Conservation (phyloP, 2,797 vertebrate genomes). For the Coreius guichenoti region DNA sequence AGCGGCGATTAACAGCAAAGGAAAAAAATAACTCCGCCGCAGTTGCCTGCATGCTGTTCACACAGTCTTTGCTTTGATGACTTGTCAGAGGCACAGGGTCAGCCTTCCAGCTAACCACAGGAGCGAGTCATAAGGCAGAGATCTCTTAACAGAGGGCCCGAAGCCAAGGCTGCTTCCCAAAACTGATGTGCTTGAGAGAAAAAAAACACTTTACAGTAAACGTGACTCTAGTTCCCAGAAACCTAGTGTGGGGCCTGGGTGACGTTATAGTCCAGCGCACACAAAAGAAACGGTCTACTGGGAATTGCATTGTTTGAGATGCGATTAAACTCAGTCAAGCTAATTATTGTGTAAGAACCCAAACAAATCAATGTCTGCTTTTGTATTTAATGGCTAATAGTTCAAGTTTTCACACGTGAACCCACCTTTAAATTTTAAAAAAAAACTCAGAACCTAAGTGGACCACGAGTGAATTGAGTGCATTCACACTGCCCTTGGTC, state of each 20-base stretch:
- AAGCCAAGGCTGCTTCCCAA: slow-evolving; percentile 70
- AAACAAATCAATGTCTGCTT: slow-evolving; percentile 1
- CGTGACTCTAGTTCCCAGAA: slow-evolving; percentile 65
- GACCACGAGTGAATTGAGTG: neutral
- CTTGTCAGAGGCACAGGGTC: slow-evolving; percentile 25
- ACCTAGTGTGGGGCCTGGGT: slow-evolving; percentile 48
- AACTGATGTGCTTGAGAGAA: slow-evolving; percentile 51
- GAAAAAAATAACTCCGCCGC: slow-evolving; percentile 27
- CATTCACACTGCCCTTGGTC: neutral
- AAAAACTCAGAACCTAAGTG: neutral
- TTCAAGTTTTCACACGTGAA: slow-evolving; percentile 22
- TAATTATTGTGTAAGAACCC: slow-evolving; percentile 7
- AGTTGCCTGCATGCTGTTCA: slow-evolving; percentile 38
- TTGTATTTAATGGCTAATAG: slow-evolving; percentile 42
- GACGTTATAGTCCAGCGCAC: slow-evolving; percentile 48
- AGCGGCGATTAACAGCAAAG: slow-evolving; percentile 39
- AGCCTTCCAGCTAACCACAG: slow-evolving; percentile 52
- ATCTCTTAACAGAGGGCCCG: slow-evolving; percentile 61
- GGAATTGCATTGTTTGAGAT: slow-evolving; percentile 9
- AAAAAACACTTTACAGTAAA: slow-evolving; percentile 69
- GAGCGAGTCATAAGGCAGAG: slow-evolving; percentile 59
- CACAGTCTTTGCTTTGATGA: slow-evolving; percentile 61
- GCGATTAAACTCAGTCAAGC: neutral
- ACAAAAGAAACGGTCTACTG: neutral
- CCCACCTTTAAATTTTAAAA: neutral